Evolutionary conservation across 2,113 vertebrate species (phyloP).

Genomic region (Vombatus ursinus): DNA sequence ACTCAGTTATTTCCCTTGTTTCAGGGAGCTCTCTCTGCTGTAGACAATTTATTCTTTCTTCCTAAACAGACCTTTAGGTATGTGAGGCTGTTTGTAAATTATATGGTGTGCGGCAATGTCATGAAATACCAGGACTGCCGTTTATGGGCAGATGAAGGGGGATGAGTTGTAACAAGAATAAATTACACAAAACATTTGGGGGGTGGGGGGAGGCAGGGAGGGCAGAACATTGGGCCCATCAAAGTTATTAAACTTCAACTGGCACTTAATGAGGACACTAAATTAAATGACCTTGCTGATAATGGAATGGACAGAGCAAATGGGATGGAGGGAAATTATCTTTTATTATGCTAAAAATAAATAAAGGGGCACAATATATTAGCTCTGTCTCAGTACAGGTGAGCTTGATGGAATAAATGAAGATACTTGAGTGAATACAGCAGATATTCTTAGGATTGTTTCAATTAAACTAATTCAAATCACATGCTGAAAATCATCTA

Average conservation of each 20-base stretch:
- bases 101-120: slow-evolving; percentile 74
- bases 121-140: slow-evolving; percentile 76
- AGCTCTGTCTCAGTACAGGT: slow-evolving; percentile 51
- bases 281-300: slow-evolving; percentile 61
- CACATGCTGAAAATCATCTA: slow-evolving; percentile 31
- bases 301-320: slow-evolving; percentile 61
- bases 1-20: slow-evolving; percentile 70
- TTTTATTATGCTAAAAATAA: slow-evolving; percentile 64
- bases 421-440: slow-evolving; percentile 33
- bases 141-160: slow-evolving; percentile 75
- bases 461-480: not conserved
- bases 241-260: slow-evolving; percentile 71
- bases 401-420: slow-evolving; percentile 36
- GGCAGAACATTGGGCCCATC: slow-evolving; percentile 38
- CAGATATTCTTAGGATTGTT: slow-evolving; percentile 3
- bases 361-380: not conserved
- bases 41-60: slow-evolving; percentile 74
- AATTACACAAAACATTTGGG: slow-evolving; percentile 55
- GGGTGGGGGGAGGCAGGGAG: slow-evolving; percentile 64
- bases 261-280: slow-evolving; percentile 37
- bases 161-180: slow-evolving; percentile 77
- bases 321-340: slow-evolving; percentile 38
- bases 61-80: slow-evolving; percentile 74
- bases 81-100: slow-evolving; percentile 76
- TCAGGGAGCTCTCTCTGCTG: slow-evolving; percentile 51